Base-by-base conservation (phyloP, 2,797 vertebrate genomes). In the Bryconaethiops microstoma region DNA sequence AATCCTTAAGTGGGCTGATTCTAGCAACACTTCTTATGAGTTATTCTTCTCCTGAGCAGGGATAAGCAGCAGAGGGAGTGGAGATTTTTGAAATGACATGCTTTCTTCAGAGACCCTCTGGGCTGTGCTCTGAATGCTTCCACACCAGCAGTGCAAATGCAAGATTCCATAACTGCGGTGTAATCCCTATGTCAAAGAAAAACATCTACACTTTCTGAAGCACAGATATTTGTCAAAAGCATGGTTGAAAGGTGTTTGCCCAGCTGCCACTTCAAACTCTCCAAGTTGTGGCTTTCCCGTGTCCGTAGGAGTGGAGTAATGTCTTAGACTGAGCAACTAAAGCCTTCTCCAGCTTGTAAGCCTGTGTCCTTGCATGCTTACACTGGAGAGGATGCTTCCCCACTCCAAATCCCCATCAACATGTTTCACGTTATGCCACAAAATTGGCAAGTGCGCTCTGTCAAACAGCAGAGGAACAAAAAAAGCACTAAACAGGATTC, bases 321-420 rank as follows among this genome's bases (percentile, higher is more conserved):
- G 62, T 48, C 70, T 80, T 62, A 77, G 60, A 25, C 65, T 9
- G 64, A 81, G 73, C 45, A 77, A 79, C 80, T 81, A 81, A 71
- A 57, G 62, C 9, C 65, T 74, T 82, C 78, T 63, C 65, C 21
- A 71, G 79, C 65, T 82, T 62, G 57, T 79, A 84, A 82, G 84
- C 83, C 62, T 57, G 69, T 78, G 23, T 89, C 88, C 74, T 57
- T 42, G 76, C 63, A 87, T 54, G 73, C 74, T 2, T 65, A 74
- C 63, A 80, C 48, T 40, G 68, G 72, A 59, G 78, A 10, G 77
- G 70, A 80, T 16, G 74, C 73, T 63, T 29, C 35, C 59, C n/a
- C 39, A 29, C 52, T 76, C 63, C 74, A 88, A 88, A 89, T 86
- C 50, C 76, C 75, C 40, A 21, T 25, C n/a, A 76, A 87, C 80